Percentiles rank a stretch among this genome's conserved stretches.
phyloP scores from a whole-genome alignment of 2,797 vertebrate species.

The Notolabrus celidotus region DNA sequence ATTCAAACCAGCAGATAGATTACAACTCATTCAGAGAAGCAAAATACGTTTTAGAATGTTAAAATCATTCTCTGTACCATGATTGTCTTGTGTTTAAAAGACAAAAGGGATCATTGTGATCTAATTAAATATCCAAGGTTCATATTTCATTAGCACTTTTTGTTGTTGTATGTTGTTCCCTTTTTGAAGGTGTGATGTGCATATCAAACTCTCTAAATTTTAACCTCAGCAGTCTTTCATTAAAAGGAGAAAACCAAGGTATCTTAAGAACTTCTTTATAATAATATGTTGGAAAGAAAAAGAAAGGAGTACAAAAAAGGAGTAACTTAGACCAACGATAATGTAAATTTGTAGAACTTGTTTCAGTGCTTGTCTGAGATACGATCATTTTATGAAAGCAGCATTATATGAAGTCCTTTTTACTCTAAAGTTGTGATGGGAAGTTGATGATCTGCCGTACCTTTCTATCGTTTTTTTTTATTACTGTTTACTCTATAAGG shows the following conservation, averaged over 20 bases:
- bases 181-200: slow-evolving; percentile 29
- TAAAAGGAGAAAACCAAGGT: slow-evolving; percentile 9
- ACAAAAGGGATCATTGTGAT: slow-evolving; percentile 22
- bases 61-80: slow-evolving; percentile 32
- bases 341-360: slow-evolving; percentile 13
- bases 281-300: neutral
- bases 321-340: slow-evolving; percentile 40
- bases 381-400: neutral
- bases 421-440: neutral
- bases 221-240: slow-evolving; percentile 3
- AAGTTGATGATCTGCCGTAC: neutral
- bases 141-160: slow-evolving; percentile 58
- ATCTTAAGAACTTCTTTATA: slow-evolving; percentile 23
- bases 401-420: slow-evolving; percentile 11
- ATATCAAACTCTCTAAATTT: slow-evolving; percentile 20
- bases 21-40: slow-evolving; percentile 19
- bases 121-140: slow-evolving; percentile 25
- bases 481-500: neutral
- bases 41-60: slow-evolving; percentile 18
- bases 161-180: slow-evolving; percentile 29
- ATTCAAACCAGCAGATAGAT: slow-evolving; percentile 41
- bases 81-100: slow-evolving; percentile 37
- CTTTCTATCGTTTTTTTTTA: neutral
- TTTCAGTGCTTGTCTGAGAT: neutral
- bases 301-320: neutral